Conservation (phyloP, 2,113 vertebrate species). For the Syngnathus scovelli region DNA sequence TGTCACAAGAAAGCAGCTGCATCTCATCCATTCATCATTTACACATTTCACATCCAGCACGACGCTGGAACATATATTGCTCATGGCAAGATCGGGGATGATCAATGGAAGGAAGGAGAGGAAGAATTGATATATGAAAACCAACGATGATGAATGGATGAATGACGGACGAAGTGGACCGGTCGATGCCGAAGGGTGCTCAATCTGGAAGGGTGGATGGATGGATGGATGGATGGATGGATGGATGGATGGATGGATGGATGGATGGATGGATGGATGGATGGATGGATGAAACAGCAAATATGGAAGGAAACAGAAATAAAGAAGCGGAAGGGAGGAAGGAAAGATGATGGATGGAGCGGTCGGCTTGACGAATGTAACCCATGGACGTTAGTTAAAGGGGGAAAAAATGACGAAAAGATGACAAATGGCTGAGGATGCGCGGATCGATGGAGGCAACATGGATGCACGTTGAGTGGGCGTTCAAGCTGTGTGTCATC, state of each 20-base stretch:
- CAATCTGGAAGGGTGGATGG: background rate
- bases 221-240: background rate
- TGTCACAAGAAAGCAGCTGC: conserved; percentile 18
- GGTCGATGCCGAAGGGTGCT: background rate
- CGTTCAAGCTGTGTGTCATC: background rate
- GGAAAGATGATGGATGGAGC: background rate
- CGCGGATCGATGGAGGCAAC: background rate
- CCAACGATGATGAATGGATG: background rate
- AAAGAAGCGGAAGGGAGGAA: background rate
- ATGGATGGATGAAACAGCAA: background rate
- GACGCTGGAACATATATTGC: too few species aligned
- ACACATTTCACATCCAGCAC: background rate
- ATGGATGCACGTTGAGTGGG: background rate
- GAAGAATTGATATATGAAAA: background rate
- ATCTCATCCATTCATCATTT: conserved; percentile 6
- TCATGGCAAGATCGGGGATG: background rate
- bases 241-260: background rate
- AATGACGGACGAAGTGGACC: background rate
- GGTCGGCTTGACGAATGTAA: background rate
- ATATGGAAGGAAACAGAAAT: background rate
- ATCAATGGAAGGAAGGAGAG: background rate
- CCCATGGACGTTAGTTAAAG: background rate
- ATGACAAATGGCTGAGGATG: background rate
- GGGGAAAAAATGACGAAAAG: background rate
- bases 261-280: background rate